Percentiles rank a stretch among this genome's conserved stretches.
phyloP scores from a whole-genome alignment of 2,888 invertebrate genomes.

The Arrhopalites spinosus region DNA sequence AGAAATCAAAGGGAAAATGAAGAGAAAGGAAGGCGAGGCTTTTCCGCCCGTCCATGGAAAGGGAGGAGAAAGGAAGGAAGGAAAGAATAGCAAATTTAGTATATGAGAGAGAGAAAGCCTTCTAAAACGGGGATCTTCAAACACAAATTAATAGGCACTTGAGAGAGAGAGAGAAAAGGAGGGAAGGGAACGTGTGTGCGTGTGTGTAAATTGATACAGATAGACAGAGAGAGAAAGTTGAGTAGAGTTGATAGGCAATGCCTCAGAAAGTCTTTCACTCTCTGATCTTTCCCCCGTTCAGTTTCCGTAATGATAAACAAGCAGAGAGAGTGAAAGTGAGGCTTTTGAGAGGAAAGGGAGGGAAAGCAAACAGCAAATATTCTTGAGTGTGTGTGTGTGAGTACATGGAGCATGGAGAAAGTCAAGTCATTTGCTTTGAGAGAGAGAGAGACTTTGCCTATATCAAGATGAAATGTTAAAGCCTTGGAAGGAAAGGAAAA shows the following conservation, averaged over 20 bases:
- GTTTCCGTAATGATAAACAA: conserved; percentile 34
- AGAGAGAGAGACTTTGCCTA: not conserved
- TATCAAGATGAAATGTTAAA: not conserved
- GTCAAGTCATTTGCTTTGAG: conserved; percentile 15
- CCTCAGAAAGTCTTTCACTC: conserved; percentile 6
- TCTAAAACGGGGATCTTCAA: conserved; percentile 37
- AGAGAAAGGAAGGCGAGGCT: not conserved
- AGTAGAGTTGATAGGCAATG: conserved; percentile 5
- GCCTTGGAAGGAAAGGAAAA: not conserved
- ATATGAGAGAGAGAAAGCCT: conserved; percentile 14
- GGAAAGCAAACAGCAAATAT: conserved; percentile 23
- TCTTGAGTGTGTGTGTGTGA: conserved; percentile 7
- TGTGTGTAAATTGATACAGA: not conserved
- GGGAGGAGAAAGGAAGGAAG: not conserved
- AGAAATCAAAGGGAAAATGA: not conserved
- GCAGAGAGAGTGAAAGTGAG: conserved; percentile 15
- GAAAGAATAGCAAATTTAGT: not conserved
- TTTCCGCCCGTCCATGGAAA: not conserved
- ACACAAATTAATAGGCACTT: conserved; percentile 38
- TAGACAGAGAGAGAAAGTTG: not conserved
- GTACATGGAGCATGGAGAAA: not conserved
- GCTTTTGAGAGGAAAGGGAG: not conserved
- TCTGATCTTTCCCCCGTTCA: conserved; percentile 18
- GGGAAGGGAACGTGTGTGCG: not conserved
- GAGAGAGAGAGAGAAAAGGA: conserved; percentile 7